Evolutionary conservation across 2,888 invertebrate species (phyloP).

Genomic region (Beris chalybata): DNA sequence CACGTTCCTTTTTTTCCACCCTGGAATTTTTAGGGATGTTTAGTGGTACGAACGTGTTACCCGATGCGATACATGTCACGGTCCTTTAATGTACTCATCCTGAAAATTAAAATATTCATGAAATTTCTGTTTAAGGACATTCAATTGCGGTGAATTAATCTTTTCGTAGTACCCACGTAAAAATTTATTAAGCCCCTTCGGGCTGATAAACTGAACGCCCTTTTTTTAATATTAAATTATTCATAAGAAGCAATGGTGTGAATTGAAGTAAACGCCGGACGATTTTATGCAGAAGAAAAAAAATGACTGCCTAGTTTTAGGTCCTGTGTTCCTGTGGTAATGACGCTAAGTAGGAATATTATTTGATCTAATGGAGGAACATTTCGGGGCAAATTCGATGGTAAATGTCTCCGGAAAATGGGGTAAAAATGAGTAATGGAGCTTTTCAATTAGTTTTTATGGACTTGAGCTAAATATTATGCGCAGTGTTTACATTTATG

Average conservation of each 20-base stretch:
- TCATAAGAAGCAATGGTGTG: constrained; percentile 15
- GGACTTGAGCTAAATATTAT: neutral
- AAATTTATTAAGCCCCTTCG: neutral
- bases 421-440: constrained; percentile 15
- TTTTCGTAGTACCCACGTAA: neutral
- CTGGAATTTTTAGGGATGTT: too few species aligned
- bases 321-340: too few species aligned
- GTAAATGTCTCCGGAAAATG: too few species aligned
- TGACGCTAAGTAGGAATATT: too few species aligned
- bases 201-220: constrained; percentile 1
- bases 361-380: too few species aligned
- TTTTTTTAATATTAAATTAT: constrained; percentile 22
- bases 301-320: too few species aligned
- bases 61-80: too few species aligned
- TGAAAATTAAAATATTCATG: constrained; percentile 18
- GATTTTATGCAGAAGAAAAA: too few species aligned
- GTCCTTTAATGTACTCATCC: neutral
- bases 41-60: too few species aligned
- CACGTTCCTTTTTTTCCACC: too few species aligned
- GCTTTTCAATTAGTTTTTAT: constrained; percentile 23
- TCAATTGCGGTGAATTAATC: constrained; percentile 3
- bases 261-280: too few species aligned
- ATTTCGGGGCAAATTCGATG: too few species aligned
- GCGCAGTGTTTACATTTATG: neutral
- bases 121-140: neutral